Evolutionary conservation across 2,797 vertebrate species (phyloP).

Genomic region (Crocidura indochinensis): DNA sequence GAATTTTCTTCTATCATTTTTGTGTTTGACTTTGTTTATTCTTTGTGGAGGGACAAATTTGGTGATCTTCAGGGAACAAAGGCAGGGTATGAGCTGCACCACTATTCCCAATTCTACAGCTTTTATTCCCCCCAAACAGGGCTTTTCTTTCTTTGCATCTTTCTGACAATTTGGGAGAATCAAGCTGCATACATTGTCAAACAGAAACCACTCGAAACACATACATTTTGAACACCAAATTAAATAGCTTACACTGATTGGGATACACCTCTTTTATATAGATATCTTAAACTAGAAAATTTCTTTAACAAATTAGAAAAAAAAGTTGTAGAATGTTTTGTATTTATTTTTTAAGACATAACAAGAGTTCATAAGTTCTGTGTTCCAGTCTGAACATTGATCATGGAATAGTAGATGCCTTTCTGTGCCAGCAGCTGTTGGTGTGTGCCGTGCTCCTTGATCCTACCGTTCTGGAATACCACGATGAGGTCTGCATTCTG

Average conservation of each 20-base stretch:
- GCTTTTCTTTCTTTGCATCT: not conserved
- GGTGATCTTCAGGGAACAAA: too few species aligned
- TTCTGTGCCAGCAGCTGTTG: constrained; percentile 95
- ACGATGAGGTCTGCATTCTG: constrained; percentile 95
- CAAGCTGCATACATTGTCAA: not conserved
- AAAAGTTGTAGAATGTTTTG: constrained; percentile 65
- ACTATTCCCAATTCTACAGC: too few species aligned
- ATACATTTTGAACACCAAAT: not conserved
- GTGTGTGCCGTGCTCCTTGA: constrained; percentile 95
- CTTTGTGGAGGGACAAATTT: too few species aligned
- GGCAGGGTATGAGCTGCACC: too few species aligned
- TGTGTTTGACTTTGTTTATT: not conserved
- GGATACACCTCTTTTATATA: not conserved
- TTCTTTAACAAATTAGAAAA: constrained; percentile 52
- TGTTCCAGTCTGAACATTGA: constrained; percentile 90
- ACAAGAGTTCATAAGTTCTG: constrained; percentile 80
- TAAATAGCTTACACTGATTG: not conserved
- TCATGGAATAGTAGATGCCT: constrained; percentile 94
- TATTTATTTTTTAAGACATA: constrained; percentile 78
- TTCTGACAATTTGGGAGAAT: not conserved
- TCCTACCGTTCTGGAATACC: constrained; percentile 93
- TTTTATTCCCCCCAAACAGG: too few species aligned
- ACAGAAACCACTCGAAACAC: not conserved
- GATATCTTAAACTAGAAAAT: constrained; percentile 25
- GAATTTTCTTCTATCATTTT: not conserved